phyloP scores from a whole-genome alignment of 2,113 vertebrate genomes.

The Redunca redunca region DNA sequence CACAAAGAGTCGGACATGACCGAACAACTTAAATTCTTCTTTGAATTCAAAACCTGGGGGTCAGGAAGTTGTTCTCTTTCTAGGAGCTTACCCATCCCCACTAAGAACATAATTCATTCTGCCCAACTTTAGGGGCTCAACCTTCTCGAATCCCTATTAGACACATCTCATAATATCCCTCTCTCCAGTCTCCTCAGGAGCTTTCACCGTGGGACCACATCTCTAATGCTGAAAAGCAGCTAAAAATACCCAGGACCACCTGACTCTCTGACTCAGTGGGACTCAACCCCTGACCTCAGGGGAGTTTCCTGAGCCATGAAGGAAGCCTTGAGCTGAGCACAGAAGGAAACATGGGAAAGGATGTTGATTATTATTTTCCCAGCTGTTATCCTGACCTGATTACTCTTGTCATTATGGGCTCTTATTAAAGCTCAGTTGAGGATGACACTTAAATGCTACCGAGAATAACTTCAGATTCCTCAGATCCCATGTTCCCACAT shows the following conservation, averaged over 20 bases:
- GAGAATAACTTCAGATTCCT: background rate
- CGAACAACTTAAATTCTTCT: background rate
- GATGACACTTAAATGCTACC: background rate
- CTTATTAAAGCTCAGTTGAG: background rate
- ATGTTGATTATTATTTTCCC: background rate
- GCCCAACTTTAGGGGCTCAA: background rate
- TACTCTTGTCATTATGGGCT: background rate
- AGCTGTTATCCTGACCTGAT: background rate
- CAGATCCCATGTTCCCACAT: background rate
- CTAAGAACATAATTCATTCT: background rate
- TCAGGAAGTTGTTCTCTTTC: background rate
- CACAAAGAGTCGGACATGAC: background rate
- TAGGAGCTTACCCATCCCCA: background rate
- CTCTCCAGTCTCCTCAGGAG: background rate
- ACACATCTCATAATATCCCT: background rate
- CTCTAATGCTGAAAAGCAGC: background rate
- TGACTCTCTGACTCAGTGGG: background rate
- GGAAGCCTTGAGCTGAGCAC: background rate
- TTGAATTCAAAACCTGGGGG: background rate
- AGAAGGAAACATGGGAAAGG: background rate
- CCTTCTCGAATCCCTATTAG: background rate
- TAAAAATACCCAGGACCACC: background rate
- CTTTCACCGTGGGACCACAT: background rate
- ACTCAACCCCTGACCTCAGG: background rate
- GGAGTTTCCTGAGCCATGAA: conserved; percentile 2